These are phyloP conservation scores for Monochamus saltuarius DNA, from an alignment of 1,140 invertebrate species.

Conservation along the genomic window DNA sequence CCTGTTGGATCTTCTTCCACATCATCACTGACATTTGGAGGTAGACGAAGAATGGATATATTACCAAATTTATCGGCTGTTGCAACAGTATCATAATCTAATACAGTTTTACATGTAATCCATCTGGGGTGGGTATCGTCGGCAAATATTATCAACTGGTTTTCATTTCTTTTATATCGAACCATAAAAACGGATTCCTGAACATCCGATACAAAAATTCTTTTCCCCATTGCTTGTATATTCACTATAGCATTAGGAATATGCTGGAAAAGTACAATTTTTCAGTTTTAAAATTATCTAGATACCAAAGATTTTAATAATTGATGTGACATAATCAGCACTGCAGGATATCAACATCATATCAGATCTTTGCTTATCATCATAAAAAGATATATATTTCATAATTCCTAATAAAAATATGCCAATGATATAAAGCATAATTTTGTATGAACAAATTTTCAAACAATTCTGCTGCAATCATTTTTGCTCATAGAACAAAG, in stretches of 20 bases:
- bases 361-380: conserved; percentile 28
- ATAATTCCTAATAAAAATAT: too few species aligned
- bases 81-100: conserved; percentile 97
- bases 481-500: too few species aligned
- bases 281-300: background rate
- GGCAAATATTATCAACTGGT: conserved; percentile 97
- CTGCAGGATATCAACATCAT: conserved; percentile 44
- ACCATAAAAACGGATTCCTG: conserved; percentile 98
- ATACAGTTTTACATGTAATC: conserved; percentile 88
- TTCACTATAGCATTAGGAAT: conserved; percentile 93
- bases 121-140: conserved; percentile 97
- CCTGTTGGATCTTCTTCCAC: conserved; percentile 99
- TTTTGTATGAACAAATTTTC: too few species aligned
- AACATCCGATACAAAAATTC: conserved; percentile 93
- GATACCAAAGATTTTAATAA: background rate
- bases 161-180: conserved; percentile 92
- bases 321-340: conserved; percentile 37
- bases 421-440: too few species aligned
- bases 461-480: too few species aligned
- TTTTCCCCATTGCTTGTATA: conserved; percentile 89
- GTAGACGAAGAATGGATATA: conserved; percentile 85
- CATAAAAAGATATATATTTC: conserved; percentile 15
- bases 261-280: conserved; percentile 62
- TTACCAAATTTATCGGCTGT: conserved; percentile 99
- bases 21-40: conserved; percentile 90